Evolutionary conservation across 2,797 vertebrate genomes (phyloP).

Genomic region (Phataginus tricuspis): DNA sequence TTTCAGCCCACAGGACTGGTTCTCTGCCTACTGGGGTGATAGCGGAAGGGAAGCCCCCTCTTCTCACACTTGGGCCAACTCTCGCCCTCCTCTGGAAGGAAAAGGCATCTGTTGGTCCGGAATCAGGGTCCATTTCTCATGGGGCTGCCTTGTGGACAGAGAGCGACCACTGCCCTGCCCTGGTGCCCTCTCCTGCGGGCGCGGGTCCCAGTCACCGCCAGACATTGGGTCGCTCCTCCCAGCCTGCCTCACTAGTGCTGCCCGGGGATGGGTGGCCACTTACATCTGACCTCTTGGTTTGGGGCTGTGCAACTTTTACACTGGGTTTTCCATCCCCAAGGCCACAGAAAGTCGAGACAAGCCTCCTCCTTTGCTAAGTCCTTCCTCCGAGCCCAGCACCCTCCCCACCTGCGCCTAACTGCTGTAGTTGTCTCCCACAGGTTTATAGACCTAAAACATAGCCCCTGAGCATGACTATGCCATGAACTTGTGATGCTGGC

Average conservation of each 20-base stretch:
- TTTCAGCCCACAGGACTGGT: background rate
- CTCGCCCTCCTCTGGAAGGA: conserved; percentile 51
- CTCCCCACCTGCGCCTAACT: conserved; percentile 77
- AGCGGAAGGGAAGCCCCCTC: background rate
- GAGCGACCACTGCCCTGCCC: background rate
- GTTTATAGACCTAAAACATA: conserved; percentile 85
- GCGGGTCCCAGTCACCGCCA: conserved; percentile 18
- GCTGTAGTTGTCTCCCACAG: conserved; percentile 83
- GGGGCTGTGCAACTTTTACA: conserved; percentile 59
- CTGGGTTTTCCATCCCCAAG: conserved; percentile 46
- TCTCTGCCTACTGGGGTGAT: background rate
- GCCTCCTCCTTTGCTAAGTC: conserved; percentile 45
- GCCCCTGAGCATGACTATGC: conserved; percentile 76
- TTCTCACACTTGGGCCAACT: background rate
- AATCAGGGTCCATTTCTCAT: conserved; percentile 23
- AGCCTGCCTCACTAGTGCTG: conserved; percentile 23
- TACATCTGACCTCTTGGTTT: conserved; percentile 64
- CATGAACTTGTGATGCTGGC: conserved; percentile 81
- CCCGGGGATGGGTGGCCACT: background rate
- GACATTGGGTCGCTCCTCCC: conserved; percentile 58
- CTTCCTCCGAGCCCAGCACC: conserved; percentile 13
- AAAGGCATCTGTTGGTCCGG: conserved; percentile 9
- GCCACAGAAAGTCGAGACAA: conserved; percentile 66
- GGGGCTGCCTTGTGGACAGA: conserved; percentile 47
- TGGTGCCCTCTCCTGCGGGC: conserved; percentile 19